These are phyloP conservation scores for Pipra filicauda DNA, from an alignment of 2,113 vertebrate genomes.

Conservation along the genomic window DNA sequence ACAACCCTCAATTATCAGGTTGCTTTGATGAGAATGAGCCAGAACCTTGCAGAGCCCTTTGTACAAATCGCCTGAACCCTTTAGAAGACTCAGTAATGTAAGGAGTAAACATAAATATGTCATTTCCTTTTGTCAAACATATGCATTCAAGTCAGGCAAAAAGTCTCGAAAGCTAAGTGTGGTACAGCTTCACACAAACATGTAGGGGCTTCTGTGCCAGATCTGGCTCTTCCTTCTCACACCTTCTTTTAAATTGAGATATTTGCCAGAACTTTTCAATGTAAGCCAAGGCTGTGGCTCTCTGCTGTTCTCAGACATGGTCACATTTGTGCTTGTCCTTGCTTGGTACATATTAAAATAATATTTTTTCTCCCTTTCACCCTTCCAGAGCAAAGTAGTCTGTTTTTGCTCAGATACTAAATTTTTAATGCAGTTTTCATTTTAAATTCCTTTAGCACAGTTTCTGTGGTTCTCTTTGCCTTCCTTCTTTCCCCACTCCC, in stretches of 20 bases:
- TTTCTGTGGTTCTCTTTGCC: conserved; percentile 26
- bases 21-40: neutral
- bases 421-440: conserved; percentile 67
- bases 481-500: neutral
- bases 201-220: neutral
- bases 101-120: conserved; percentile 24
- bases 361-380: conserved; percentile 38
- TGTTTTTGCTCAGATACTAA: conserved; percentile 36
- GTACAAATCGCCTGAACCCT: neutral
- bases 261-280: conserved; percentile 54
- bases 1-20: neutral
- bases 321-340: conserved; percentile 50
- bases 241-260: conserved; percentile 18
- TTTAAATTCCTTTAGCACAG: conserved; percentile 49
- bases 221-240: conserved; percentile 37
- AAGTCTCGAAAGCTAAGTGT: neutral
- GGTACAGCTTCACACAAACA: conserved; percentile 26
- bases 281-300: conserved; percentile 9
- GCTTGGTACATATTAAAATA: conserved; percentile 55
- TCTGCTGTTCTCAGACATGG: conserved; percentile 21
- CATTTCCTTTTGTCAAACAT: conserved; percentile 19
- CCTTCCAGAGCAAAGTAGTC: conserved; percentile 32
- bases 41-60: neutral
- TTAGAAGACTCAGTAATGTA: neutral
- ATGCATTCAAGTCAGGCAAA: conserved; percentile 34